Evolutionary conservation across 1,140 invertebrate genomes (phyloP).

Genomic region (Globodera rostochiensis): DNA sequence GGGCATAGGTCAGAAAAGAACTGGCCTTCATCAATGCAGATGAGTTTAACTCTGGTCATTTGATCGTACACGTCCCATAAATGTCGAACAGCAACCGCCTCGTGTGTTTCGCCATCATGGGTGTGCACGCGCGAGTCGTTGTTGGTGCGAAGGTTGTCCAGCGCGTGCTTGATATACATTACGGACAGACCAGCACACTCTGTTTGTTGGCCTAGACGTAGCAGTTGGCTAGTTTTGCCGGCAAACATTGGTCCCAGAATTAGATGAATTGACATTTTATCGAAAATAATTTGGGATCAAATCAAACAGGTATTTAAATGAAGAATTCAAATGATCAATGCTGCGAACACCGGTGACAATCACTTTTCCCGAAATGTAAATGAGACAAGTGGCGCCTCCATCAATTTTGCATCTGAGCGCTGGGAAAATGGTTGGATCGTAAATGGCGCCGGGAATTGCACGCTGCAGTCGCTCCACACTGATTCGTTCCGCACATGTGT

Average conservation of each 20-base stretch:
- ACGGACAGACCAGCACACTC: too few relatives aligned
- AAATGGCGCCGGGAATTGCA: too few relatives aligned
- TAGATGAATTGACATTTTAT: too few relatives aligned
- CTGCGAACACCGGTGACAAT: not conserved
- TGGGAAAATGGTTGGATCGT: too few relatives aligned
- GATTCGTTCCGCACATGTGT: too few relatives aligned
- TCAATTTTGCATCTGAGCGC: too few relatives aligned
- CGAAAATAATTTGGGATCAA: not conserved
- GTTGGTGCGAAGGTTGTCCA: not conserved
- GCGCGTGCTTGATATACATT: too few relatives aligned
- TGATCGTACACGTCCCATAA: not conserved
- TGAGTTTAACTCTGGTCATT: not conserved
- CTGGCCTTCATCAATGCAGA: not conserved
- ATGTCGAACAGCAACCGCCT: not conserved
- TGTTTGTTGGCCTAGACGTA: too few relatives aligned
- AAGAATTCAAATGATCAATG: not conserved
- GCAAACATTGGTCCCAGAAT: too few relatives aligned
- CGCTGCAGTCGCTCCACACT: too few relatives aligned
- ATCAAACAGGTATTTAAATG: not conserved
- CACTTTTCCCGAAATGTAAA: not conserved
- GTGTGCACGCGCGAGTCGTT: not conserved
- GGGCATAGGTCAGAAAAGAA: not conserved
- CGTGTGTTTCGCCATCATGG: not conserved
- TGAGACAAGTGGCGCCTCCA: too few relatives aligned
- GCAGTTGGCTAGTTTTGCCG: too few relatives aligned